Conservation (phyloP, 2,797 vertebrate genomes). For the Manis crassicaudata region DNA sequence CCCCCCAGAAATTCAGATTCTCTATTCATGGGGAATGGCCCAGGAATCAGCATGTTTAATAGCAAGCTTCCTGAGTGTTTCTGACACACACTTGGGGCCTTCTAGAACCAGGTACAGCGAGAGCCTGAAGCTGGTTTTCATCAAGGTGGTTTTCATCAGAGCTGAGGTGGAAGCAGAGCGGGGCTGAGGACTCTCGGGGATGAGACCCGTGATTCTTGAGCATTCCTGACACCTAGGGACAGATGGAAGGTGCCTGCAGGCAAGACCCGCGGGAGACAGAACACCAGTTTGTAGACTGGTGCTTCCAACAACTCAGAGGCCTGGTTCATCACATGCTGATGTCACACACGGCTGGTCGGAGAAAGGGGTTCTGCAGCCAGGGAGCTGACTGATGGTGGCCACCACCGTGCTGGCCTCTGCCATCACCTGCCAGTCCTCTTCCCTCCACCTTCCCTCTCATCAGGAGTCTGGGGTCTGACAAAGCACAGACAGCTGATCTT, state of each 20-base stretch:
- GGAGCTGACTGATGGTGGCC: no score
- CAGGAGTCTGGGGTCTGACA: background rate
- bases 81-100: background rate
- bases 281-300: background rate
- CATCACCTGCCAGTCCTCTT: background rate
- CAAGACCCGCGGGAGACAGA: background rate
- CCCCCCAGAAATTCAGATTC: background rate
- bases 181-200: no score
- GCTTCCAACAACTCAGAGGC: background rate
- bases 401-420: accelerated
- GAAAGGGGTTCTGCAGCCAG: background rate
- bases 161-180: background rate
- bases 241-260: background rate
- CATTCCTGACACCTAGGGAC: background rate
- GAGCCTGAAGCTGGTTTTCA: background rate
- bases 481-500: background rate
- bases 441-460: background rate
- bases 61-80: background rate
- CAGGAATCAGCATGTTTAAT: background rate
- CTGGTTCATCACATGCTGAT: accelerated
- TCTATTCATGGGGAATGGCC: background rate
- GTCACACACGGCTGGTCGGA: background rate
- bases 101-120: accelerated
- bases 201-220: background rate
- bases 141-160: background rate